Evolutionary conservation across 2,888 invertebrate genomes (phyloP).

Genomic region (Drosophila putrida): DNA sequence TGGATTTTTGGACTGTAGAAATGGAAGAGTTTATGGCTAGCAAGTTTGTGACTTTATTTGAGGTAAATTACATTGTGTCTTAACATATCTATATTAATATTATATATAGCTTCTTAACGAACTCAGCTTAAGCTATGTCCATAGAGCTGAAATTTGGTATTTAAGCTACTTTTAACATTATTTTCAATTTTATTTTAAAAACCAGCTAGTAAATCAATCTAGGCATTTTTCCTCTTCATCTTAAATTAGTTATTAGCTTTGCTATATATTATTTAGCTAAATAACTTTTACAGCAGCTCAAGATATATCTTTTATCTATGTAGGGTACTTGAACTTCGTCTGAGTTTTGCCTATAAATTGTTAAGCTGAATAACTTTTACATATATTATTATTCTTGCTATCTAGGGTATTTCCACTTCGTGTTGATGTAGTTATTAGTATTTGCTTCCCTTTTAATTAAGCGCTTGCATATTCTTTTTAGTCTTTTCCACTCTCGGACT

Average conservation of each 20-base stretch:
- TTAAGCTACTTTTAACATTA: not conserved
- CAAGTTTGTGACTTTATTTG: not conserved
- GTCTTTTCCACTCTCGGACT: not conserved
- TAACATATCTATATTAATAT: no score
- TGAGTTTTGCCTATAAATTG: no score
- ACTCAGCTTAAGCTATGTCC: not conserved
- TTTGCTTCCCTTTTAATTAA: slow-evolving; percentile 46
- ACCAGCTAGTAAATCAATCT: no score
- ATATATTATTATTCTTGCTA: no score
- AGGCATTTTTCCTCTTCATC: no score
- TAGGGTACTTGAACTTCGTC: no score
- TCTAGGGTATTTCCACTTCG: slow-evolving; percentile 1
- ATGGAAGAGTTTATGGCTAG: not conserved
- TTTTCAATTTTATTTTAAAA: no score
- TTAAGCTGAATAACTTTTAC: not conserved
- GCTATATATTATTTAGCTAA: no score
- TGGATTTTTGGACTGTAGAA: not conserved
- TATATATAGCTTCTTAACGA: not conserved
- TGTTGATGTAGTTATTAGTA: not conserved
- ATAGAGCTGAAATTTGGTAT: not conserved
- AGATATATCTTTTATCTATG: no score
- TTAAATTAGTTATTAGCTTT: no score
- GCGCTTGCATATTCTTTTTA: slow-evolving; percentile 38
- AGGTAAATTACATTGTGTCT: not conserved
- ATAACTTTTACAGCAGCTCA: no score